Conservation (phyloP, 2,797 vertebrate species). For the Taenioides sp. region DNA sequence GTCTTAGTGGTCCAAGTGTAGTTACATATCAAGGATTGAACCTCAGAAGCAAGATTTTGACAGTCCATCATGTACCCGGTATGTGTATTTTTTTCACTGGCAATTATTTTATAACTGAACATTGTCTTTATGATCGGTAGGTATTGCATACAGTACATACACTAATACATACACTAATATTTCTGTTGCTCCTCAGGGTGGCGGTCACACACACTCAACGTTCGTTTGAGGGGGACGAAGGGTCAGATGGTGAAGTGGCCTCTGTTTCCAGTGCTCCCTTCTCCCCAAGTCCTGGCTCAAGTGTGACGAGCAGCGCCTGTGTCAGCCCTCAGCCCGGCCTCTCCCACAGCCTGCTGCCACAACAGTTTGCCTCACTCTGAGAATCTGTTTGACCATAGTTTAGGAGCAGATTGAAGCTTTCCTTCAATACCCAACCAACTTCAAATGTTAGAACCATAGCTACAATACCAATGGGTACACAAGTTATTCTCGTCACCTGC, state of each 20-base stretch:
- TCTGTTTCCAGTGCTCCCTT: constrained; percentile 49
- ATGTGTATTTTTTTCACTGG: neutral
- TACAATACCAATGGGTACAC: neutral
- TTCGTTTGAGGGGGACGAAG: constrained; percentile 7
- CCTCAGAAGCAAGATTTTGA: constrained; percentile 64
- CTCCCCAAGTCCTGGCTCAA: constrained; percentile 56
- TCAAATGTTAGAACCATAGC: neutral
- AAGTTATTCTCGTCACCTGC: neutral
- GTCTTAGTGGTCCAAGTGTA: constrained; percentile 74
- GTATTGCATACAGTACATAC: neutral
- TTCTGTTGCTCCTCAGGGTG: constrained; percentile 53
- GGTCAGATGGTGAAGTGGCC: constrained; percentile 52
- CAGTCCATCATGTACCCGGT: constrained; percentile 54
- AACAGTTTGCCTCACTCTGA: constrained; percentile 47
- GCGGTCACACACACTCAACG: constrained; percentile 53
- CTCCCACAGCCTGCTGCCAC: constrained; percentile 40
- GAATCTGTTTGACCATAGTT: neutral
- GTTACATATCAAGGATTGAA: constrained; percentile 68
- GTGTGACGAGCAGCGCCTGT: constrained; percentile 50
- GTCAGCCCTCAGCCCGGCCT: constrained; percentile 42
- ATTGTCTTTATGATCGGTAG: neutral
- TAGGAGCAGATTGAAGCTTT: neutral
- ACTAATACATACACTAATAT: neutral
- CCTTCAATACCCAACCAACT: too few relatives aligned
- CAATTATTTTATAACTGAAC: neutral